phyloP scores from a whole-genome alignment of 2,888 invertebrate species.

The Arctia plantaginis region DNA sequence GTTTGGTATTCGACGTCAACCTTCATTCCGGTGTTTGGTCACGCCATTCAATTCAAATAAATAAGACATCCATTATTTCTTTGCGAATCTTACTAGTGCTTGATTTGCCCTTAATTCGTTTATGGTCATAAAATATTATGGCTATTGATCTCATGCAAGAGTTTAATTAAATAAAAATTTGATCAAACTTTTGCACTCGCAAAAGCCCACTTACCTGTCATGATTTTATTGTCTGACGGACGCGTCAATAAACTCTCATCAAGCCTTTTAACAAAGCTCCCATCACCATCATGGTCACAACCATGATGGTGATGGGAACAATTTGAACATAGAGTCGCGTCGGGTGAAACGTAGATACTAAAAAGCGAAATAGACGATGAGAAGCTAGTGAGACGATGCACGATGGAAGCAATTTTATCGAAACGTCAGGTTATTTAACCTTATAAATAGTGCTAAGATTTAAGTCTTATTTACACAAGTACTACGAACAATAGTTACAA shows the following conservation, averaged over 20 bases:
- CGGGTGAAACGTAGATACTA: no score
- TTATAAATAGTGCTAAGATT: background rate
- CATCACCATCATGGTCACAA: no score
- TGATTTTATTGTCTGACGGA: no score
- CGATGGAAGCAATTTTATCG: background rate
- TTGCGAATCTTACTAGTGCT: conserved; percentile 7
- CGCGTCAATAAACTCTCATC: background rate
- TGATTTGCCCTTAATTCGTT: conserved; percentile 20
- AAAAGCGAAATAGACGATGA: no score
- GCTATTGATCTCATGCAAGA: conserved; percentile 18
- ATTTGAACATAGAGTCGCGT: background rate
- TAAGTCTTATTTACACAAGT: background rate
- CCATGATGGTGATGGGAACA: background rate
- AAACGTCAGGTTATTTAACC: background rate
- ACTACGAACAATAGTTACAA: background rate
- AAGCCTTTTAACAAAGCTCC: no score
- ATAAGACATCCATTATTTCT: conserved; percentile 21
- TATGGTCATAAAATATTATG: conserved; percentile 9
- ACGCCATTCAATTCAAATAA: conserved; percentile 32
- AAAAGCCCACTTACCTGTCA: no score
- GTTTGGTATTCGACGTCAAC: conserved; percentile 16
- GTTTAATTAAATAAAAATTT: background rate
- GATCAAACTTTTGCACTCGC: background rate
- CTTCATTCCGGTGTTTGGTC: conserved; percentile 17
- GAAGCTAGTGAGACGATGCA: no score